These are phyloP conservation scores for Argyresthia albistria DNA, from an alignment of 2,888 invertebrate genomes.

Conservation along the genomic window DNA sequence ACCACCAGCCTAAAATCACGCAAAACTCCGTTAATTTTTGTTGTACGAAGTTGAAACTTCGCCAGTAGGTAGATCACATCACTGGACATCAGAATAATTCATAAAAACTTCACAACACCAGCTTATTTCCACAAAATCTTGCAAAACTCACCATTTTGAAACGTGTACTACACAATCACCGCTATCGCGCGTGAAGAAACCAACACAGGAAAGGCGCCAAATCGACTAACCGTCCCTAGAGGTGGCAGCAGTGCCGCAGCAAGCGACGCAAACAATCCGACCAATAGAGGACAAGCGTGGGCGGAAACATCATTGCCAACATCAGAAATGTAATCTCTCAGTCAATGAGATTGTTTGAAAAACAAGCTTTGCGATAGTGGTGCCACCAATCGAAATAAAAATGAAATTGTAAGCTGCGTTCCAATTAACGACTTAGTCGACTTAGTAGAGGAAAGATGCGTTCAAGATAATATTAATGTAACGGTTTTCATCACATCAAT, in stretches of 20 bases:
- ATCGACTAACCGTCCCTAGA: conserved; percentile 46
- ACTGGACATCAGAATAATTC: conserved; percentile 40
- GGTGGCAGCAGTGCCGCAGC: conserved; percentile 49
- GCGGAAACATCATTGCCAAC: conserved; percentile 2
- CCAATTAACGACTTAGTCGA: not conserved
- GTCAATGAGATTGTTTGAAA: conserved; percentile 31
- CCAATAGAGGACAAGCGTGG: conserved; percentile 38
- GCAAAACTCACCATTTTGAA: conserved; percentile 72
- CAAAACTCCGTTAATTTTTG: conserved; percentile 70
- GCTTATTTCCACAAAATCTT: conserved; percentile 55
- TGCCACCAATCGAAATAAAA: conserved; percentile 26
- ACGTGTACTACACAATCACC: conserved; percentile 66
- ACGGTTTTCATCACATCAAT: too few species aligned
- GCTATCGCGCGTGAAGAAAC: conserved; percentile 43
- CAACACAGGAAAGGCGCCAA: conserved; percentile 70
- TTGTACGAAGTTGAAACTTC: conserved; percentile 70
- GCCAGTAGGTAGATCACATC: conserved; percentile 59
- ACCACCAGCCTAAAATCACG: conserved; percentile 93
- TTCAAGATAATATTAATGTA: too few species aligned
- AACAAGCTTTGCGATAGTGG: conserved; percentile 42
- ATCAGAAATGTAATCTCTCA: not conserved
- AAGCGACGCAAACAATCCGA: conserved; percentile 21
- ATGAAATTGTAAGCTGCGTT: not conserved
- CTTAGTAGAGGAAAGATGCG: too few species aligned
- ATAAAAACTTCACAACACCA: conserved; percentile 31